Percentiles rank a stretch among this genome's conserved stretches.
Conservation (phyloP, 2,888 invertebrate genomes). For the Polydesmus complanatus region DNA sequence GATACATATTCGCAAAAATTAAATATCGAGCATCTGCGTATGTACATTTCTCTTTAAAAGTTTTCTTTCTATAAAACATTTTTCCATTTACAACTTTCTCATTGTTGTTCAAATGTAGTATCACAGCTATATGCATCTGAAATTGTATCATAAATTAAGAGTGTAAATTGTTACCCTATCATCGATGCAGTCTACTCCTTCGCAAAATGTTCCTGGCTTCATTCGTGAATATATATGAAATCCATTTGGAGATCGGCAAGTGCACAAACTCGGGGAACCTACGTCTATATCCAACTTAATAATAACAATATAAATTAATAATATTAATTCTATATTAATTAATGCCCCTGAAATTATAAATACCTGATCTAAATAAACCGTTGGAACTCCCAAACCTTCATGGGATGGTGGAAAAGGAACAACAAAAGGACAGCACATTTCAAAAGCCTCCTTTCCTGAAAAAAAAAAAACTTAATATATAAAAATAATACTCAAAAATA, state of each 20-base stretch:
- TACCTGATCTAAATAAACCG: slow-evolving; percentile 3
- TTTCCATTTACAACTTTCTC: background rate
- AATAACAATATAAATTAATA: too few relatives aligned
- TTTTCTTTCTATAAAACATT: background rate
- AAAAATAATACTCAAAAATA: background rate
- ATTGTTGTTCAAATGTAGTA: too few relatives aligned
- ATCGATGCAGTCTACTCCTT: slow-evolving; percentile 18
- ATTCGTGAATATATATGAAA: background rate
- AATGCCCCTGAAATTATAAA: too few relatives aligned
- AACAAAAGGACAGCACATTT: background rate
- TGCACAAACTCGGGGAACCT: too few relatives aligned
- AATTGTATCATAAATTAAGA: background rate
- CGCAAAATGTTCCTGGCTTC: slow-evolving; percentile 8
- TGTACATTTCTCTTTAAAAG: background rate
- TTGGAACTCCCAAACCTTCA: background rate
- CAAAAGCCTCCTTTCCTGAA: background rate
- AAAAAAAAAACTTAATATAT: background rate
- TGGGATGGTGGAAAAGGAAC: background rate
- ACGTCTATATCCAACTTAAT: too few relatives aligned
- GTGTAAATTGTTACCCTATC: slow-evolving; percentile 10
- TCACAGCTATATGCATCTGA: too few relatives aligned
- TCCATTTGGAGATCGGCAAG: slow-evolving; percentile 6
- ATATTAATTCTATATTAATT: too few relatives aligned
- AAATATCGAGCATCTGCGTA: background rate
- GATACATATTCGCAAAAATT: background rate